These are phyloP conservation scores for Myotis yumanensis DNA, from an alignment of 2,113 vertebrate species.

Conservation along the genomic window DNA sequence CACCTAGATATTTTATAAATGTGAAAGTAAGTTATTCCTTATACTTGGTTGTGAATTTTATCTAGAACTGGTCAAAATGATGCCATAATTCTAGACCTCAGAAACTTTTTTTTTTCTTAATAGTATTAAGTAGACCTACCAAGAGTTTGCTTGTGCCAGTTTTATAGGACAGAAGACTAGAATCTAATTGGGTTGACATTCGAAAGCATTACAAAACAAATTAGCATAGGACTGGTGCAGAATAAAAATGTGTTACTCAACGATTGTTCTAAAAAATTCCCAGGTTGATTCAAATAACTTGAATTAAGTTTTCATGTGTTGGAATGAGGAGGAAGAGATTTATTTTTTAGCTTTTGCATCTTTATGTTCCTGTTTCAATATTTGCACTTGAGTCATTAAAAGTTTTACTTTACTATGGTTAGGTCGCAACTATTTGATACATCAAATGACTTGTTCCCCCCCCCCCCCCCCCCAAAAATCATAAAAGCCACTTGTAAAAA, in stretches of 20 bases:
- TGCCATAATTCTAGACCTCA: neutral
- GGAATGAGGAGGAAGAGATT: neutral
- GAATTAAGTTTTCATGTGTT: constrained; percentile 13
- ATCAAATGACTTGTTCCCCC: neutral
- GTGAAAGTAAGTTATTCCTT: constrained; percentile 27
- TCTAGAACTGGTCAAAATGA: constrained; percentile 27
- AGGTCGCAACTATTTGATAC: constrained; percentile 15
- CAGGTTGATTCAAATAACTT: neutral
- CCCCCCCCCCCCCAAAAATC: neutral
- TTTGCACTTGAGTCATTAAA: constrained; percentile 12
- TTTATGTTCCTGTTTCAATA: neutral
- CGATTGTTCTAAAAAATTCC: neutral
- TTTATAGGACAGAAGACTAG: constrained; percentile 39
- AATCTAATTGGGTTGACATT: neutral
- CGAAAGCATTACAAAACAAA: constrained; percentile 8
- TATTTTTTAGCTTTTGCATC: neutral
- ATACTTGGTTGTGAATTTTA: constrained; percentile 17
- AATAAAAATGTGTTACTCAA: constrained; percentile 10
- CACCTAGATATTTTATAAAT: constrained; percentile 2
- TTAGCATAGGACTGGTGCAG: neutral
- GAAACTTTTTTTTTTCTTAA: neutral
- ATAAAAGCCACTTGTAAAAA: constrained; percentile 19
- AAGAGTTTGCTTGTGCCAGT: neutral
- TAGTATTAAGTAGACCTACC: neutral
- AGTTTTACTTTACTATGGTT: constrained; percentile 17